These are phyloP conservation scores for Chrysochloris asiatica DNA, from an alignment of 2,113 vertebrate species.

Conservation along the genomic window DNA sequence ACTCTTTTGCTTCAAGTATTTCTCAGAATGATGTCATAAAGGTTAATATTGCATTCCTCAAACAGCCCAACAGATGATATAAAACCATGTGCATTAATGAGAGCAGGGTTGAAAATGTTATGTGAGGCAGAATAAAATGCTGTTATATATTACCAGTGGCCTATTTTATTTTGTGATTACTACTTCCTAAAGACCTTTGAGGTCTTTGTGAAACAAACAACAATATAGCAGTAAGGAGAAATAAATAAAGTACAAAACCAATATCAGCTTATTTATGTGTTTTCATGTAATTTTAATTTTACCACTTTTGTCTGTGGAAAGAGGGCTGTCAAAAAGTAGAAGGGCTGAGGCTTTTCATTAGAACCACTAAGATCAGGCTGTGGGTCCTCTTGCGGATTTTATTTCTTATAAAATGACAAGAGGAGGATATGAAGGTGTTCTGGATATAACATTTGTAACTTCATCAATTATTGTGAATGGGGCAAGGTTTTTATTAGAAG, in stretches of 20 bases:
- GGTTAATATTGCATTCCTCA: neutral
- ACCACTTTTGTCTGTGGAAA: neutral
- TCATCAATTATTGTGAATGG: neutral
- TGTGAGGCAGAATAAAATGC: conserved; percentile 36
- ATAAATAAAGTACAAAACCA: conserved; percentile 8
- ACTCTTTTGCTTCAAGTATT: conserved; percentile 7
- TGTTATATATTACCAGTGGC: conserved; percentile 12
- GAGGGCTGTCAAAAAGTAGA: neutral
- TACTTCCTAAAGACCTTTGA: conserved; percentile 14
- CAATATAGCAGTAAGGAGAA: neutral
- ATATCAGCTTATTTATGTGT: neutral
- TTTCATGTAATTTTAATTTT: conserved; percentile 46
- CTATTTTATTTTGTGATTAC: conserved; percentile 53
- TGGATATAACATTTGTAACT: neutral
- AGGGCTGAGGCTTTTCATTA: neutral
- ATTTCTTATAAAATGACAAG: neutral
- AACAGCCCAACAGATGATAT: conserved; percentile 35
- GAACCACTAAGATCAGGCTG: neutral
- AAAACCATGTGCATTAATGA: conserved; percentile 34
- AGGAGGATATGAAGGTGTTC: neutral
- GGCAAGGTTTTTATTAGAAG: neutral
- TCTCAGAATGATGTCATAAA: conserved; percentile 37
- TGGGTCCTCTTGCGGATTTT: neutral
- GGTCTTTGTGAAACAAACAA: conserved; percentile 26
- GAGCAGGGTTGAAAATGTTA: conserved; percentile 16